Conservation (phyloP, 2,888 invertebrate species). For the Cancer borealis region DNA sequence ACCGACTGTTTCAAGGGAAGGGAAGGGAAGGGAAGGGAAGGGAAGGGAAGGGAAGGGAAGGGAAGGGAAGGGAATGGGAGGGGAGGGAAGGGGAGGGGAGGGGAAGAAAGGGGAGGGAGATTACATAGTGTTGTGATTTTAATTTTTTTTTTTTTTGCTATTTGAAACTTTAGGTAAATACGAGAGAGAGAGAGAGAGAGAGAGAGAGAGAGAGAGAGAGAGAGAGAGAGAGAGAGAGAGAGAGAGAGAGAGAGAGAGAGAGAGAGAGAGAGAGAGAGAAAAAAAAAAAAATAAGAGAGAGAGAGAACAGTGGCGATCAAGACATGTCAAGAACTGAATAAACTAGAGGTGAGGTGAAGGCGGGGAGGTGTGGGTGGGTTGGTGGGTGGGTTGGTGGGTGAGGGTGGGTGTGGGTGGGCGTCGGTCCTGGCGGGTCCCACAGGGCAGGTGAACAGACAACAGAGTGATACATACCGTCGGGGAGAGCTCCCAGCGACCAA, state of each 20-base stretch:
- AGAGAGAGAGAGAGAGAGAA: slow-evolving; percentile 4
- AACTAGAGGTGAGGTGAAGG: not conserved
- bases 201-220: not conserved
- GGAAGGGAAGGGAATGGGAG: not conserved
- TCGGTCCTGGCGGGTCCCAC: slow-evolving; percentile 49
- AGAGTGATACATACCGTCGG: slow-evolving; percentile 90
- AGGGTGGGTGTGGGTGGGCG: not conserved
- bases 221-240: slow-evolving; percentile 38
- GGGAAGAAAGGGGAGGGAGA: too few species aligned
- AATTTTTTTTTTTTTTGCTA: not conserved
- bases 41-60: not conserved
- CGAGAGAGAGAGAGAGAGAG: not conserved
- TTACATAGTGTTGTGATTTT: too few species aligned
- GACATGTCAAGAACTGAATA: not conserved
- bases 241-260: slow-evolving; percentile 23
- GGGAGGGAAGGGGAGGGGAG: not conserved
- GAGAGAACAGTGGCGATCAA: not conserved
- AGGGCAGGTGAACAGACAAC: slow-evolving; percentile 44
- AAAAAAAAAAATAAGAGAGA: not conserved
- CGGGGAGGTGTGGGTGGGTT: not conserved
- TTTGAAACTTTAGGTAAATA: not conserved
- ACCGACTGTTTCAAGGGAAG: slow-evolving; percentile 5
- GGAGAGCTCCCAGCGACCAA: slow-evolving; percentile 99
- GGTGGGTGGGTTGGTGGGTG: not conserved
- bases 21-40: not conserved